Evolutionary conservation across 1,140 invertebrate species (phyloP).

Genomic region (Latrodectus geometricus): DNA sequence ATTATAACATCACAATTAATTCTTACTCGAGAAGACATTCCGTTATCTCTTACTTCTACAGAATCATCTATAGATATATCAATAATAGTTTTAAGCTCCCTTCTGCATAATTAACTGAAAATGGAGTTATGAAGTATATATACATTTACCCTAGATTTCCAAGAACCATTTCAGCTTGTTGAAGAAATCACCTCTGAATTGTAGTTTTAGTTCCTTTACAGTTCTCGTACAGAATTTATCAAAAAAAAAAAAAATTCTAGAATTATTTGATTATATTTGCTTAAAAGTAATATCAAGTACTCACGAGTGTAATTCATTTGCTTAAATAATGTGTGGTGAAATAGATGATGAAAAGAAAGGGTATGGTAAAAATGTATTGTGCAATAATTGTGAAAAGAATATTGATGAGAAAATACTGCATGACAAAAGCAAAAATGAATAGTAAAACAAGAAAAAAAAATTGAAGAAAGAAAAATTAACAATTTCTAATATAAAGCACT

Average conservation of each 20-base stretch:
- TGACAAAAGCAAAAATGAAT: conserved; percentile 48
- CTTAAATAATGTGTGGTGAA: conserved; percentile 53
- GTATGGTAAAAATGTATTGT: conserved; percentile 57
- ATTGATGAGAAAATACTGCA: conserved; percentile 53
- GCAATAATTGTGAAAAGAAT: conserved; percentile 56
- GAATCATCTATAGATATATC: conserved; percentile 40
- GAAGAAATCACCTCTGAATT: conserved; percentile 53
- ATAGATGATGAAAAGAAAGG: conserved; percentile 42
- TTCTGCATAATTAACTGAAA: conserved; percentile 51
- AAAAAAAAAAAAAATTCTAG: background rate
- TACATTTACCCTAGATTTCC: conserved; percentile 44
- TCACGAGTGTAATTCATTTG: conserved; percentile 60
- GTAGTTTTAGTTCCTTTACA: conserved; percentile 47
- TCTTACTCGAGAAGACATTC: too few species aligned
- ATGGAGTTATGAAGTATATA: conserved; percentile 50
- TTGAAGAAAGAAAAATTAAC: background rate
- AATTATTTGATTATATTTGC: conserved; percentile 47
- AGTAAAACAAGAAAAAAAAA: conserved; percentile 42
- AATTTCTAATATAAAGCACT: conserved; percentile 52
- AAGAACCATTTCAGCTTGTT: conserved; percentile 57
- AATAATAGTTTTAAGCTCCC: conserved; percentile 43
- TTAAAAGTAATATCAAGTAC: conserved; percentile 56
- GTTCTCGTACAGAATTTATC: conserved; percentile 19
- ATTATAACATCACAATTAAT: too few species aligned
- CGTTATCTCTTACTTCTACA: conserved; percentile 31